phyloP scores from a whole-genome alignment of 2,888 invertebrate genomes.

The Venusia cambrica region DNA sequence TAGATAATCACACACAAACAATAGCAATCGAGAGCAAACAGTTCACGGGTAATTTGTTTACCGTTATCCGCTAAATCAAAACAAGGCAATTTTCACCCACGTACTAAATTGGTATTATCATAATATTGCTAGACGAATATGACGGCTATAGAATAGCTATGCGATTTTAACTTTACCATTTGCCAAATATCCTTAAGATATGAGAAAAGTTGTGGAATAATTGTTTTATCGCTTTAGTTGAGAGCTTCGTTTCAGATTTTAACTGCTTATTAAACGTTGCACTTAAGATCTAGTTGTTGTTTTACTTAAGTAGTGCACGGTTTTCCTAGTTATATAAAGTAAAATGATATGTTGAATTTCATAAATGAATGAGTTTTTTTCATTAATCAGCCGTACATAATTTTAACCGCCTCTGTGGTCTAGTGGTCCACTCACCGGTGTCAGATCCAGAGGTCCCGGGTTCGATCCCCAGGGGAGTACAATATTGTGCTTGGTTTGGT shows the following conservation, averaged over 20 bases:
- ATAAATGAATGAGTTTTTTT: no score
- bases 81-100: slow-evolving; percentile 15
- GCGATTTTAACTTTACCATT: slow-evolving; percentile 22
- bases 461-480: no score
- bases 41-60: slow-evolving; percentile 24
- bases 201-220: slow-evolving; percentile 20
- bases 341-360: no score
- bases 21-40: slow-evolving; percentile 36
- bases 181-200: slow-evolving; percentile 24
- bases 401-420: no score
- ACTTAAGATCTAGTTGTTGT: slow-evolving; percentile 4
- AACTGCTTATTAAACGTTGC: slow-evolving; percentile 16
- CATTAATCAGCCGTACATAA: no score
- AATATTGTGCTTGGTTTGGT: no score
- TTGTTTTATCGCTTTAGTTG: slow-evolving; percentile 24
- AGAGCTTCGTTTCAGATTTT: slow-evolving; percentile 20
- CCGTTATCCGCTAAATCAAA: slow-evolving; percentile 18
- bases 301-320: background rate
- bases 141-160: slow-evolving; percentile 20
- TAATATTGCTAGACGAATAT: slow-evolving; percentile 19
- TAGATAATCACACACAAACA: slow-evolving; percentile 48
- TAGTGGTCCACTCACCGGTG: no score
- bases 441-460: no score
- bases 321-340: no score
- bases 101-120: slow-evolving; percentile 13